Conservation (phyloP, 2,113 vertebrate species). For the Nannobrachium achirus region DNA sequence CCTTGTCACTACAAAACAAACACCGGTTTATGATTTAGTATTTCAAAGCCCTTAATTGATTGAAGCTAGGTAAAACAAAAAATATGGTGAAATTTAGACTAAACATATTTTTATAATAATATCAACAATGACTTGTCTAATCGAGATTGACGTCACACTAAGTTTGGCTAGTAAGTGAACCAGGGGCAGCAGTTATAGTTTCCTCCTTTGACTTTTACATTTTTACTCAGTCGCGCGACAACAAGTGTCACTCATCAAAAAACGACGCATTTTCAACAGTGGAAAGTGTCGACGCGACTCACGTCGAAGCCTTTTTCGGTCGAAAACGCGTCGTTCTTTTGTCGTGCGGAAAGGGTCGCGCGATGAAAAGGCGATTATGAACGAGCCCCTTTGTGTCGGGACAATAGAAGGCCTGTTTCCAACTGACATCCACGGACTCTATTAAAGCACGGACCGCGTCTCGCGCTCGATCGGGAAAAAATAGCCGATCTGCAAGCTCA, state of each 20-base stretch:
- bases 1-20: not conserved
- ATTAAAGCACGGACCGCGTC: constrained; percentile 29
- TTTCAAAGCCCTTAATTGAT: too few relatives aligned
- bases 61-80: not conserved
- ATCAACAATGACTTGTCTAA: constrained; percentile 43
- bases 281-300: too few relatives aligned
- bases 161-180: constrained; percentile 29
- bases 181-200: constrained; percentile 30
- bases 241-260: too few relatives aligned
- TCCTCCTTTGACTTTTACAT: constrained; percentile 15
- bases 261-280: too few relatives aligned
- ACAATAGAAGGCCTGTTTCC: constrained; percentile 69
- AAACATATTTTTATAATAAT: constrained; percentile 20
- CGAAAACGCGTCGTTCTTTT: too few relatives aligned
- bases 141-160: constrained; percentile 60
- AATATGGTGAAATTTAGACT: not conserved
- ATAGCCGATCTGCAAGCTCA: too few relatives aligned
- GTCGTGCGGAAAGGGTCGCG: too few relatives aligned
- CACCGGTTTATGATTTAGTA: not conserved
- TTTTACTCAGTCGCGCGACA: too few relatives aligned
- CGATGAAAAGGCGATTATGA: too few relatives aligned
- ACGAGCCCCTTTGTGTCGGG: constrained; percentile 59
- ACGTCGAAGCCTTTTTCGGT: too few relatives aligned
- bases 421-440: constrained; percentile 69
- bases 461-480: constrained; percentile 11